Evolutionary conservation across 2,113 vertebrate genomes (phyloP), one percentile per base, ranked within the genome.

Genomic region (Phaethon lepturus): DNA sequence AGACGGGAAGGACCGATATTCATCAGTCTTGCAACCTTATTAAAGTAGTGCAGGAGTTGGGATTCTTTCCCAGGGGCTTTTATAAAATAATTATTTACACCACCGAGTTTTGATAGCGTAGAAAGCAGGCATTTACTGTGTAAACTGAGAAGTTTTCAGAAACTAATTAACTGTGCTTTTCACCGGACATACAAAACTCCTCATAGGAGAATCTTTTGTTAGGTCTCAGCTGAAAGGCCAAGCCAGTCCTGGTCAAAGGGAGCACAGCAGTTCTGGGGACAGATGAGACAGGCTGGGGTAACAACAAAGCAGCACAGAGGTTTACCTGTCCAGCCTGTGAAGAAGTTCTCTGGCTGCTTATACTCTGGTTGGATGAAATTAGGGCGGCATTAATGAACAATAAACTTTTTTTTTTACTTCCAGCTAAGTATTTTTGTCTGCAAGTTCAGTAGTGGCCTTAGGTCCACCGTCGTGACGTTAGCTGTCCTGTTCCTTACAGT

Each of bases 31-130:
- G 88, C 85, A 94, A 80, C 94, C 86, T 95, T 95, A 96, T 86
- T 97, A 89, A 94, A 97, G 55, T 63, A 45, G 83, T 29, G 76
- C 94, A 78, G 93, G 88, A 86, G 68, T 42, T 97, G 95, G 87
- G 96, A 95, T 94, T 82, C 95, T 96, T 97, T 97, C 96, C 94
- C 95, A 96, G 94, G 91, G 90, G 88, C 90, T 92, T 95, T 97
- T 84, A 77, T 93, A 29, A 94, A 95, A 95, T 97, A 92, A 95
- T 97, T 97, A 96, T 95, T 95, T 95, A 95, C 83, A 95, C 94
- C 97, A 19, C 86, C 0, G 31, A 56, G 89, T 93, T 86, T 88
- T 93, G 86, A 73, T 91, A 87, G 79, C 11, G 2, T 67, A 47
- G 78, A 90, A 97, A 92, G 93, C 53, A 58, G 76, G 52, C 69